These are phyloP conservation scores for Miniopterus natalensis DNA, from an alignment of 2,113 vertebrate species.

Conservation along the genomic window DNA sequence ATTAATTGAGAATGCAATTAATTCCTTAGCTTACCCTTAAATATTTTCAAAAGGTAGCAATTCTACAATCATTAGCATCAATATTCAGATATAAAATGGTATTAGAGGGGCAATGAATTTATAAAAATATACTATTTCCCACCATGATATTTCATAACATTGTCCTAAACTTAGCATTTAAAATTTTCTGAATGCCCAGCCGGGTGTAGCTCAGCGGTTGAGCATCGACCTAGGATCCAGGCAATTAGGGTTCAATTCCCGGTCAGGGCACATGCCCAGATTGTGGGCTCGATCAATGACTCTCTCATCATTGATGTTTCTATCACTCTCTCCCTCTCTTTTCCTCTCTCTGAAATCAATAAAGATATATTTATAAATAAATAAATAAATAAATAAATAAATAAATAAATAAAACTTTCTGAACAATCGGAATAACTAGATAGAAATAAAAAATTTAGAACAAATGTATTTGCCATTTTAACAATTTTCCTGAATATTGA, in stretches of 20 bases:
- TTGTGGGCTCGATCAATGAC: no score
- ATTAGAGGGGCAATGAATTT: not conserved
- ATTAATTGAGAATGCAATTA: not conserved
- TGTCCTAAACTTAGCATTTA: not conserved
- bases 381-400: no score
- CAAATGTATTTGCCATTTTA: slow-evolving; percentile 6
- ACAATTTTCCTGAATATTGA: not conserved
- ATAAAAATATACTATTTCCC: not conserved
- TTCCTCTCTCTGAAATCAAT: no score
- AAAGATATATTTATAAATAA: no score
- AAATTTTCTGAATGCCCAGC: not conserved
- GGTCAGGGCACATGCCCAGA: no score
- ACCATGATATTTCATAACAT: not conserved
- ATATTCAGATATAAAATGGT: slow-evolving; percentile 21
- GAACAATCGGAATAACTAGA: not conserved
- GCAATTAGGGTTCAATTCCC: no score
- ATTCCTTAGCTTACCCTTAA: not conserved
- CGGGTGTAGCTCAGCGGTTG: no score
- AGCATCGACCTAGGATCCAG: no score
- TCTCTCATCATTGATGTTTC: no score
- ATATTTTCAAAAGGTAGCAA: not conserved
- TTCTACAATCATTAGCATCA: not conserved
- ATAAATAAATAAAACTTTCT: not conserved
- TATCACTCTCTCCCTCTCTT: no score
- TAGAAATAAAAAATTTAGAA: not conserved